phyloP scores from a whole-genome alignment of 2,797 vertebrate species.

The Alectoris magna region DNA sequence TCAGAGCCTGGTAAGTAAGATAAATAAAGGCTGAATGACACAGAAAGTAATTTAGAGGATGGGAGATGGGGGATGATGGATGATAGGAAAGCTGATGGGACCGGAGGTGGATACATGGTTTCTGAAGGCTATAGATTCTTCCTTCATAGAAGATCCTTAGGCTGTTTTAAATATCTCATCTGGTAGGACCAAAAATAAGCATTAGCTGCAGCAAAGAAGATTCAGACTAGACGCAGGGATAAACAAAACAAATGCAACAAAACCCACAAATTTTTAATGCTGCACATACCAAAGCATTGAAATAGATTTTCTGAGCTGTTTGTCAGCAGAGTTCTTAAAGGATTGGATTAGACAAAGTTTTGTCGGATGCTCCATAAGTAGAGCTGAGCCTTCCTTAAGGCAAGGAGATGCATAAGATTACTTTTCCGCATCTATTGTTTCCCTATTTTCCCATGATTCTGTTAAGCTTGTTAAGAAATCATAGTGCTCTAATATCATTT shows the following conservation, averaged over 20 bases:
- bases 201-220: background rate
- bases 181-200: background rate
- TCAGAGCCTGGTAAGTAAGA: background rate
- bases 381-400: background rate
- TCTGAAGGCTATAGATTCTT: background rate
- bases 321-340: background rate
- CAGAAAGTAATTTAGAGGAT: background rate
- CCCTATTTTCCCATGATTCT: background rate
- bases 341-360: background rate
- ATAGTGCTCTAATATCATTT: background rate
- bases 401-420: background rate
- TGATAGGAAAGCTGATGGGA: background rate
- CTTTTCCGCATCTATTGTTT: background rate
- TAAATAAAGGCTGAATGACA: fast-evolving
- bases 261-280: background rate
- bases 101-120: fast-evolving
- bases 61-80: background rate
- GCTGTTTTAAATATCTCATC: background rate
- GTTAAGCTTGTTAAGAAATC: background rate
- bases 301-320: background rate
- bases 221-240: background rate
- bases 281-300: background rate
- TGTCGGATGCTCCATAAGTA: background rate
- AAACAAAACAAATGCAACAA: background rate
- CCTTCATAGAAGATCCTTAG: too few relatives aligned